A percentile compares a stretch with the other conserved stretches of the same genome.
phyloP scores from a whole-genome alignment of 2,888 invertebrate species.

The Cantharis rufa region DNA sequence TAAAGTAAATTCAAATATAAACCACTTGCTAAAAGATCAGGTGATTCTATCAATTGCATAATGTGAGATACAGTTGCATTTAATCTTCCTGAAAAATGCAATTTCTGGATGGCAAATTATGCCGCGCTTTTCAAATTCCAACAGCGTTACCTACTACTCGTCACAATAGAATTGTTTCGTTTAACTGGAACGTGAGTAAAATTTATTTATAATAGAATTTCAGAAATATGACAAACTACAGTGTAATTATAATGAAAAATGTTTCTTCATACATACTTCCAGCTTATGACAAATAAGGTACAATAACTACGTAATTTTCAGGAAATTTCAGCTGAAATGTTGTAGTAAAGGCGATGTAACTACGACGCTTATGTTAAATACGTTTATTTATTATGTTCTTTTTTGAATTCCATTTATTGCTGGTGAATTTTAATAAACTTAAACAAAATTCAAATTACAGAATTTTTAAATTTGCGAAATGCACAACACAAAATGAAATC shows the following conservation, averaged over 20 bases:
- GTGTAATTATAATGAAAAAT: conserved; percentile 17
- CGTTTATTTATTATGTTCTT: neutral
- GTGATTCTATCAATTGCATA: neutral
- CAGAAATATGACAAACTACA: conserved; percentile 18
- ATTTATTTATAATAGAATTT: conserved; percentile 21
- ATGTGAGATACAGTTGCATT: neutral
- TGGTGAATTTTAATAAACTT: too few relatives aligned
- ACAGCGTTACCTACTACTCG: conserved; percentile 16
- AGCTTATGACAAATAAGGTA: neutral
- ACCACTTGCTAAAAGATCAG: neutral
- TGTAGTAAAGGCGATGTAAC: neutral
- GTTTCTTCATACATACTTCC: neutral
- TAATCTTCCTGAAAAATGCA: neutral
- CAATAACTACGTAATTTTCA: neutral
- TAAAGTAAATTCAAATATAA: neutral
- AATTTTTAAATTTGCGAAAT: neutral
- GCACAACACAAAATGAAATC: neutral
- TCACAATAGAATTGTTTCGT: conserved; percentile 26
- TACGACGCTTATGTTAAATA: neutral
- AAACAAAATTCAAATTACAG: too few relatives aligned
- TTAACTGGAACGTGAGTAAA: conserved; percentile 25
- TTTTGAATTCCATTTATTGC: neutral
- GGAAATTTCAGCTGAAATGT: neutral
- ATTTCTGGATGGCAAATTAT: neutral
- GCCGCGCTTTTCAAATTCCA: conserved; percentile 11